phyloP scores from a whole-genome alignment of 2,797 vertebrate genomes.

The Sebastes diaconus region DNA sequence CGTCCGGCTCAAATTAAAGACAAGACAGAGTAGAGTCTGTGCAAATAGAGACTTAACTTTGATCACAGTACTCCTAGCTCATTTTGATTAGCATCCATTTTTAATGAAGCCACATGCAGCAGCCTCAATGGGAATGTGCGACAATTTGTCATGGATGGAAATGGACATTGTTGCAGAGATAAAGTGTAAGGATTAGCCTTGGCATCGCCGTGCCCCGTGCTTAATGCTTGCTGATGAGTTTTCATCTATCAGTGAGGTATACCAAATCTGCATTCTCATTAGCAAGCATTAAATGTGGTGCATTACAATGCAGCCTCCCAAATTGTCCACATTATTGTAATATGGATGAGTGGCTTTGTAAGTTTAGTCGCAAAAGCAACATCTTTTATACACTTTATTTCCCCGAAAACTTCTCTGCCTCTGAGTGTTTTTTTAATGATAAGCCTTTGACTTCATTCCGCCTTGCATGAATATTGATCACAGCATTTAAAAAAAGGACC shows the following conservation, averaged over 20 bases:
- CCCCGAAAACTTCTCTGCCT: not conserved
- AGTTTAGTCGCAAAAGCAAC: constrained; percentile 15
- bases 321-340: constrained; percentile 28
- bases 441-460: not conserved
- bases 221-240: constrained; percentile 47
- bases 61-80: constrained; percentile 53
- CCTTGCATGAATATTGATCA: constrained; percentile 35
- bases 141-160: constrained; percentile 29
- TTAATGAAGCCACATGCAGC: constrained; percentile 67
- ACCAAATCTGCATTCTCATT: constrained; percentile 20
- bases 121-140: constrained; percentile 44
- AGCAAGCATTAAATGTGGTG: constrained; percentile 23
- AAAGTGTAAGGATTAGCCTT: constrained; percentile 37
- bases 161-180: constrained; percentile 33
- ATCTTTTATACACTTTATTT: constrained; percentile 20
- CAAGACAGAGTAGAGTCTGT: constrained; percentile 47
- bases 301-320: constrained; percentile 21
- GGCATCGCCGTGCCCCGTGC: not conserved
- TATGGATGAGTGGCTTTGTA: constrained; percentile 16
- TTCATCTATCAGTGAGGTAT: constrained; percentile 32
- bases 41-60: constrained; percentile 57
- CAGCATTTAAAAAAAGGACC: constrained; percentile 7
- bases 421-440: constrained; percentile 1
- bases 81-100: constrained; percentile 69
- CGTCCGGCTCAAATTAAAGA: constrained; percentile 40